phyloP scores from a whole-genome alignment of 1,140 invertebrate species.

The Lepidurus packardi region DNA sequence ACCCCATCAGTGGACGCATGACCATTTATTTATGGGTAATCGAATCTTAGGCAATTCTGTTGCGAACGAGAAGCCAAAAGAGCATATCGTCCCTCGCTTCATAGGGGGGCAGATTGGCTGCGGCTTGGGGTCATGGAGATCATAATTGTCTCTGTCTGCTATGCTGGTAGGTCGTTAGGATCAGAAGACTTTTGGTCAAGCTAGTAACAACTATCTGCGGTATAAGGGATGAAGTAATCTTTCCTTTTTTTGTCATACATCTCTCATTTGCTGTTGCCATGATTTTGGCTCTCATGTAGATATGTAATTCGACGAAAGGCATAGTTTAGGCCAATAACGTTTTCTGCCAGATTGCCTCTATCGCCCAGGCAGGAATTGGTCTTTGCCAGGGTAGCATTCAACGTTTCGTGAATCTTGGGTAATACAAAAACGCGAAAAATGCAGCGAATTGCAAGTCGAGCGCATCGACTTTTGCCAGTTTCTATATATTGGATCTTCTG shows the following conservation, averaged over 20 bases:
- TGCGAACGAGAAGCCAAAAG: conserved; percentile 10
- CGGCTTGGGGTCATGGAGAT: not conserved
- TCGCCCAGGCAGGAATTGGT: too few species aligned
- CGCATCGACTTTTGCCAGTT: not conserved
- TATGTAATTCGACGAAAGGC: too few species aligned
- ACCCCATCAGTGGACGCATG: conserved; percentile 13
- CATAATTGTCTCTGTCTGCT: not conserved
- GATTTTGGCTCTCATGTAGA: too few species aligned
- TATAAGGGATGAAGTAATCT: not conserved
- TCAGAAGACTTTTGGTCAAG: not conserved
- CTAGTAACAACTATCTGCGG: not conserved
- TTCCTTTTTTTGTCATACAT: not conserved
- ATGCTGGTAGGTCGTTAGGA: not conserved
- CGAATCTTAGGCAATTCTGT: not conserved
- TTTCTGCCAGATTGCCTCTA: too few species aligned
- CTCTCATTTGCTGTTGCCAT: too few species aligned
- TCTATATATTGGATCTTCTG: not conserved
- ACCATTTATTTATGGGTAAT: conserved; percentile 12
- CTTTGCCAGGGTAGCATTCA: too few species aligned
- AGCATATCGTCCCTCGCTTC: not conserved
- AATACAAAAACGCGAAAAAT: too few species aligned
- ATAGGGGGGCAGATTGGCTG: not conserved
- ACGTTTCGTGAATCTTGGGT: too few species aligned
- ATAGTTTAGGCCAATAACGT: too few species aligned
- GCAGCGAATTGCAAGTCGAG: not conserved